A percentile compares a stretch with the other conserved stretches of the same genome.
phyloP scores from a whole-genome alignment of 2,113 vertebrate species.

The Petaurus breviceps region DNA sequence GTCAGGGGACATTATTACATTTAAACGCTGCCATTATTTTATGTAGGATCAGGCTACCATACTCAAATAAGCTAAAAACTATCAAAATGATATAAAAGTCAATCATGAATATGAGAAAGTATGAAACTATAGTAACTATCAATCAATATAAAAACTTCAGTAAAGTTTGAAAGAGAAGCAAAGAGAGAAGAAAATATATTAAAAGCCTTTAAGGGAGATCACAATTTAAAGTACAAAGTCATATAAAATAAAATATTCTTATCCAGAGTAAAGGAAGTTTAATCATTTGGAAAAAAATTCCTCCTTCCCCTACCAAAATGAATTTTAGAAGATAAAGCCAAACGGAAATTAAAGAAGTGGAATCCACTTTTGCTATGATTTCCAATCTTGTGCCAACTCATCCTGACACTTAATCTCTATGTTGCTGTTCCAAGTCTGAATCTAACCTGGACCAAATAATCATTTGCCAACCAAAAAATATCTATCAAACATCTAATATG shows the following conservation, averaged over 20 bases:
- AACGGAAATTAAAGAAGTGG: not conserved
- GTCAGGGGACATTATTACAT: slow-evolving; percentile 22
- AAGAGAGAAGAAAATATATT: slow-evolving; percentile 14
- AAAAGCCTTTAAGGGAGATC: not conserved
- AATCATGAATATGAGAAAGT: not conserved
- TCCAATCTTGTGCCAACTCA: not conserved
- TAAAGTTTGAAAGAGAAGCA: slow-evolving; percentile 47
- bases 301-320: not conserved
- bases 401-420: slow-evolving; percentile 18
- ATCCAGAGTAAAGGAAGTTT: not conserved
- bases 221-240: slow-evolving; percentile 5
- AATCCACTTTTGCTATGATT: not conserved
- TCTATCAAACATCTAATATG: not conserved
- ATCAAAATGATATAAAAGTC: slow-evolving; percentile 21
- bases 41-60: not conserved
- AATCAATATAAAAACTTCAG: accelerated
- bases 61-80: slow-evolving; percentile 37
- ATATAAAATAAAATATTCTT: slow-evolving; percentile 19
- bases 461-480: slow-evolving; percentile 13
- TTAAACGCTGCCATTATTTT: slow-evolving; percentile 46
- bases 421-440: not conserved
- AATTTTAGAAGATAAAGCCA: not conserved
- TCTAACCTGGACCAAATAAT: not conserved
- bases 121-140: not conserved
- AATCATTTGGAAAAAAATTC: not conserved